phyloP scores from a whole-genome alignment of 2,797 vertebrate genomes.

The Cheracebus regulus region DNA sequence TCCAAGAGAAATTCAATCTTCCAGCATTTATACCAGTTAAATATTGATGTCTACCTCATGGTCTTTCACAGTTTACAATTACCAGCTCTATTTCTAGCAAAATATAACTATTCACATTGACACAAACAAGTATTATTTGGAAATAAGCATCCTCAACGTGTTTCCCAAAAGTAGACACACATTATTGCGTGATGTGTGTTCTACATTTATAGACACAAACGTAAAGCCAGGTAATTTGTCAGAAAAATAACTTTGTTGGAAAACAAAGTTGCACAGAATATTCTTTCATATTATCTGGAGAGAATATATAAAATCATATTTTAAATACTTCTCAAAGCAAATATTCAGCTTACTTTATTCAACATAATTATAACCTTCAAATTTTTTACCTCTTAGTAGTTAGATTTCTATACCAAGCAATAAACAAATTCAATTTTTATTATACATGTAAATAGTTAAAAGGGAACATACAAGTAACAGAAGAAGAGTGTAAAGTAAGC shows the following conservation, averaged over 20 bases:
- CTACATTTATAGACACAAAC: slow-evolving; percentile 1
- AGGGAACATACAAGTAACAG: not conserved
- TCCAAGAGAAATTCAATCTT: slow-evolving; percentile 48
- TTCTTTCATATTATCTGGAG: not conserved
- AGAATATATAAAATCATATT: not conserved
- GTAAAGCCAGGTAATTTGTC: not conserved
- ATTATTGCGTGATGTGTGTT: not conserved
- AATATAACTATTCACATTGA: not conserved
- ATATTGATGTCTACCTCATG: slow-evolving; percentile 17
- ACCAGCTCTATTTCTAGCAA: slow-evolving; percentile 10
- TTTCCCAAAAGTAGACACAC: not conserved
- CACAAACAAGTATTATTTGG: slow-evolving; percentile 34
- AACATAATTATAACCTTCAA: not conserved
- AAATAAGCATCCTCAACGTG: not conserved
- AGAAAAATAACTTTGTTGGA: not conserved
- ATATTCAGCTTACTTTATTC: not conserved
- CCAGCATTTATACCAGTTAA: slow-evolving; percentile 7
- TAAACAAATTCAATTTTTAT: not conserved
- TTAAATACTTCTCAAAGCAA: not conserved
- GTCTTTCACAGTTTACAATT: slow-evolving; percentile 22
- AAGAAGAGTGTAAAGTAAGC: not conserved
- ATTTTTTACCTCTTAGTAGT: not conserved
- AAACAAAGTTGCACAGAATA: not conserved
- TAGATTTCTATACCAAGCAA: not conserved
- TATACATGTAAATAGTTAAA: not conserved